Evolutionary conservation across 1,140 invertebrate genomes (phyloP), one percentile per base, ranked within the genome.

Genomic region (Conopomorpha cramerella): DNA sequence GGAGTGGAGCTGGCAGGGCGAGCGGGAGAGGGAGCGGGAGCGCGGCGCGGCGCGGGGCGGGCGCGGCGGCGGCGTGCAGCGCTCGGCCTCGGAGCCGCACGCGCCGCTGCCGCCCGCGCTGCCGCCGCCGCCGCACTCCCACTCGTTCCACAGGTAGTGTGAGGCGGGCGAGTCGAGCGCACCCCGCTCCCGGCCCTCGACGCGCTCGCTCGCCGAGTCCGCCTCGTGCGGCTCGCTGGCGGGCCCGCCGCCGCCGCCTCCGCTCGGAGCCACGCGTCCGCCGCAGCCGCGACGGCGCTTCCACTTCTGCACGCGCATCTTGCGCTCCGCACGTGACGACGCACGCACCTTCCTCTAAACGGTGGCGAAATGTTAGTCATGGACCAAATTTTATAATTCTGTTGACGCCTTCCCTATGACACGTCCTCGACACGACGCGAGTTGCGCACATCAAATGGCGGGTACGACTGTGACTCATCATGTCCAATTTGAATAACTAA

Each of bases 61-160:
- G 17, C 68, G 74, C 34, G 57, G 64, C 31, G 65, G 80, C 2
- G 63, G 81, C 34, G 80, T 82, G n/a, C 82, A 83, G 48, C 66
- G 82, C 3, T 84, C 82, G 13, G 81, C 81, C 16, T 84, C 82
- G 42, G 82, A 84, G 49, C 82, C 82, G 6, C 82, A 83, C 45
- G 80, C 82, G 12, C 81, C 79, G 2, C 63, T 76, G 30, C 68
- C 59, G 38, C 70, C 55, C 16, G 73, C 53, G 16, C 64, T 74
- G 46, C 73, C 68, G 7, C 73, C 80, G 18, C 74, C 74, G 2
- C 76, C 76, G 39, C 76, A 78, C 53, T 76, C 71, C 30, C 72
- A 77, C 49, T 78, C 76, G 18, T 78, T 78, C 51, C 73, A 78
- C 53, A 71, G 71, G 60, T 68, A 74, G 66, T 71, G 66, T 62